Evolutionary conservation across 2,888 invertebrate species (phyloP), one percentile per base, ranked within the genome.

Genomic region (Drosophila diplacantha): DNA sequence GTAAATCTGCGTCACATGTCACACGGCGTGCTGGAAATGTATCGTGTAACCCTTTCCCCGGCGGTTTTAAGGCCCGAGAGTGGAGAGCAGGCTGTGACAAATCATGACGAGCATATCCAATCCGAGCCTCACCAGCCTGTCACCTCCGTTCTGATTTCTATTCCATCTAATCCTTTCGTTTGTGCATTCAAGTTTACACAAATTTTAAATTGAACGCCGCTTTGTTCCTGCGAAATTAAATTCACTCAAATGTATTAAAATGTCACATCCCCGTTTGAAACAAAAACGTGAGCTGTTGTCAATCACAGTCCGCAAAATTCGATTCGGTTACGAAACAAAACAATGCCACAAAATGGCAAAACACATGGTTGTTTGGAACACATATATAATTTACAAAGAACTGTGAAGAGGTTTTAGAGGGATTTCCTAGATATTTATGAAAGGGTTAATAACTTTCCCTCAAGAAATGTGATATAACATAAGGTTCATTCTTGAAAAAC

Each of bases 231-330:
- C 70, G 69, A 81, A 83, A 85, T 83, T 84, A 75, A 81, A 79
- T 75, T 74, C 70, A 54, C 73, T 76, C 74, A 74, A 84, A 75
- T 83, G 76, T 73, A 74, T 55, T 52, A 61, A 73, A 77, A 72
- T 74, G 74, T 75, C 71, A 68, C 54, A 64, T 67, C 54, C 71
- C 72, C 73, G 73, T 74, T 69, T 71, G 73, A 72, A 64, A 77
- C 77, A 75, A 78, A 75, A 77, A 84, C 31, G 71, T 86, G 85
- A 77, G 74, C 78, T 77, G 75, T 79, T 79, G 75, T 78, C 85
- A 84, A 84, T 84, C 84, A 81, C 71, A 62, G 55, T 71, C 41
- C 53, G 57, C 62, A 51, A 47, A 56, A 81, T 79, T 83, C 44
- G 83, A 38, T 50, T 69, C 71, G 81, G 70, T 65, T 59, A 29